Conservation (phyloP, 1,140 invertebrate species). For the Trichonephila inaurata region DNA sequence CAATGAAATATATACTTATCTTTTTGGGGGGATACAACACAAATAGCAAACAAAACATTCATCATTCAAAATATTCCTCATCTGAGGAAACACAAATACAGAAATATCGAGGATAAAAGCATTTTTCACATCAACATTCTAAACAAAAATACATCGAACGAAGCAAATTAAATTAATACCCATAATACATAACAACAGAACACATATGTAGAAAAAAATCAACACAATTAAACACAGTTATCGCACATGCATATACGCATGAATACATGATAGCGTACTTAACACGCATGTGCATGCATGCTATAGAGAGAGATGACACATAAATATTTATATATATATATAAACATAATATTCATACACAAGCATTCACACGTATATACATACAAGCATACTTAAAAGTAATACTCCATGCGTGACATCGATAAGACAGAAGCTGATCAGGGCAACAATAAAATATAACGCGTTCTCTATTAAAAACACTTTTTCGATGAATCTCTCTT, state of each 20-base stretch:
- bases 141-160: not conserved
- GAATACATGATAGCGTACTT: constrained; percentile 1
- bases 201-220: not conserved
- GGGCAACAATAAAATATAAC: not conserved
- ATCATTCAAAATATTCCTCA: not conserved
- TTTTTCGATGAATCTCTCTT: not conserved
- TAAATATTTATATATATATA: not conserved
- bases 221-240: not conserved
- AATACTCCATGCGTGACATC: constrained; percentile 45
- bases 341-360: constrained; percentile 13
- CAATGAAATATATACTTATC: no score
- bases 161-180: not conserved
- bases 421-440: constrained; percentile 13
- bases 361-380: constrained; percentile 50
- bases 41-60: not conserved
- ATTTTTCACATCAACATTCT: not conserved
- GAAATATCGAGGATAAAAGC: not conserved
- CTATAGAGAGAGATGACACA: not conserved
- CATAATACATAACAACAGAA: not conserved
- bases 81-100: not conserved
- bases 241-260: constrained; percentile 26
- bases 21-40: not conserved
- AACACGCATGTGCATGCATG: constrained; percentile 40
- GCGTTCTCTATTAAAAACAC: not conserved
- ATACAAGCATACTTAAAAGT: constrained; percentile 41